Evolutionary conservation across 1,140 invertebrate genomes (phyloP).

Genomic region (Adelges cooleyi): DNA sequence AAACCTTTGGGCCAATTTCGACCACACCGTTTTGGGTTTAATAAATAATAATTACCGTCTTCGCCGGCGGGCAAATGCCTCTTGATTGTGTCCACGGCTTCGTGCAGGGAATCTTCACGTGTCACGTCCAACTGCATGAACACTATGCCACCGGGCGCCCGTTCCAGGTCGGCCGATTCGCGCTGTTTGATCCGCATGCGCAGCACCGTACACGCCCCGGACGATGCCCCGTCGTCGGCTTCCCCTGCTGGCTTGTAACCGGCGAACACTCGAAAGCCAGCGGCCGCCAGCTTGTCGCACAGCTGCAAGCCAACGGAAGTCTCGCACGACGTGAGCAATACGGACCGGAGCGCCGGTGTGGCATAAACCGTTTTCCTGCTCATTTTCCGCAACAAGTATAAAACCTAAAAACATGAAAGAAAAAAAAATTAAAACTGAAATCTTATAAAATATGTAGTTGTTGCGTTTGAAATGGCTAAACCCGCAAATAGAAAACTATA

Average conservation of each 20-base stretch:
- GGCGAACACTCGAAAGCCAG: constrained; percentile 63
- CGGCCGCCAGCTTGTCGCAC: constrained; percentile 51
- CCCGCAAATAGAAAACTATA: too few relatives aligned
- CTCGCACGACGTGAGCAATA: constrained; percentile 64
- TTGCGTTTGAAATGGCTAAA: too few relatives aligned
- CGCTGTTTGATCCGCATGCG: constrained; percentile 44
- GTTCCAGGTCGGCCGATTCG: constrained; percentile 35
- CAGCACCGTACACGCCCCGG: constrained; percentile 48
- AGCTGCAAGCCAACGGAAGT: constrained; percentile 61
- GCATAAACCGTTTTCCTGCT: constrained; percentile 1
- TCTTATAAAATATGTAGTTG: too few relatives aligned
- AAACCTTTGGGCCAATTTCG: too few relatives aligned
- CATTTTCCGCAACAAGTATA: constrained; percentile 17
- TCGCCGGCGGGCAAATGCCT: constrained; percentile 68
- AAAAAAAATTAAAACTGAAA: too few relatives aligned
- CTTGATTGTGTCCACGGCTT: constrained; percentile 60
- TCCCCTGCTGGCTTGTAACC: constrained; percentile 43
- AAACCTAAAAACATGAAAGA: background rate
- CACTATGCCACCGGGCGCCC: constrained; percentile 43
- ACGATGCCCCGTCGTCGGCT: constrained; percentile 38
- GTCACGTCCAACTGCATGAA: constrained; percentile 64
- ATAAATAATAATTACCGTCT: too few relatives aligned
- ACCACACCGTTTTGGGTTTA: too few relatives aligned
- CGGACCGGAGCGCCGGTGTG: constrained; percentile 36
- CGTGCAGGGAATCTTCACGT: constrained; percentile 62